Percentiles rank a stretch among this genome's conserved stretches.
Evolutionary conservation across 2,888 invertebrate genomes (phyloP).

Genomic region (Blomia tropicalis): DNA sequence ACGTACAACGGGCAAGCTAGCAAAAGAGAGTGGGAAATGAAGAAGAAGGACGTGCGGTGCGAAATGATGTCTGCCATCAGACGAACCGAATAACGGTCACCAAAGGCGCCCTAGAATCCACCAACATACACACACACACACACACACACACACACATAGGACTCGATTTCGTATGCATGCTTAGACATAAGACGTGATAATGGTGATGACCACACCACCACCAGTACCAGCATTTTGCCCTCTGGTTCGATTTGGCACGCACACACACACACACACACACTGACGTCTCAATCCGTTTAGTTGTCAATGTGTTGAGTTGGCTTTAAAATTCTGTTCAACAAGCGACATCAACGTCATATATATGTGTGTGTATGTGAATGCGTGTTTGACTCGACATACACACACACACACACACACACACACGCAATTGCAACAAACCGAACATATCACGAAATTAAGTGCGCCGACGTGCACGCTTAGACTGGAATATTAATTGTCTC

Average conservation of each 20-base stretch:
- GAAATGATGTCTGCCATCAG: neutral
- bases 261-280: neutral
- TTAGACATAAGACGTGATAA: conserved; percentile 15
- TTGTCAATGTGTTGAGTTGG: neutral
- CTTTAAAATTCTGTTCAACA: conserved; percentile 17
- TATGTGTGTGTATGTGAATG: neutral
- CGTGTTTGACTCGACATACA: too few relatives aligned
- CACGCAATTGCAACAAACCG: too few relatives aligned
- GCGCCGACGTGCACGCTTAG: conserved; percentile 7
- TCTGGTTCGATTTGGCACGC: neutral
- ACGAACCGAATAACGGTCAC: too few relatives aligned
- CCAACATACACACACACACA: too few relatives aligned
- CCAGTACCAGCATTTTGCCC: neutral
- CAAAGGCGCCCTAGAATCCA: too few relatives aligned
- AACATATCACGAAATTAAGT: conserved; percentile 4
- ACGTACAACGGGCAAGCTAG: neutral
- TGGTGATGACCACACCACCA: conserved; percentile 11
- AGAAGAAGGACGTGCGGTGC: neutral
- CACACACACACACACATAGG: neutral
- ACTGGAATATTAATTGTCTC: conserved; percentile 18
- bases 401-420: too few relatives aligned
- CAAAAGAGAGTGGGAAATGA: neutral
- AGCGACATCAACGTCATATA: neutral
- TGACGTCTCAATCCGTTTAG: neutral
- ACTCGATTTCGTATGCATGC: conserved; percentile 14